These are phyloP conservation scores for Mystacornis crossleyi DNA, from an alignment of 2,113 vertebrate genomes.

Conservation along the genomic window DNA sequence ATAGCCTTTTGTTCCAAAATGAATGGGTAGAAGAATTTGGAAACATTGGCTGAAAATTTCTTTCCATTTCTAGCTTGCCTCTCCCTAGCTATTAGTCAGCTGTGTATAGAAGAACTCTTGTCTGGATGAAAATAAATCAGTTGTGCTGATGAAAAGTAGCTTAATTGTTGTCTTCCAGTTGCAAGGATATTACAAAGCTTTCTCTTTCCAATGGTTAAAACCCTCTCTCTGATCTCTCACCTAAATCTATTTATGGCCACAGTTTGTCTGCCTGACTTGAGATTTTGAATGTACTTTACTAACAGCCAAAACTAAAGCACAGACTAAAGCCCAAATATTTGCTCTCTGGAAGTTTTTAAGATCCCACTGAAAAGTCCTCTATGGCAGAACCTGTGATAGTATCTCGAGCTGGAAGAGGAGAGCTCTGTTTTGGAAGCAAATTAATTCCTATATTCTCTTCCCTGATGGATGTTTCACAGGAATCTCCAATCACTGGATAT, in stretches of 20 bases:
- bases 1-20: slow-evolving; percentile 39
- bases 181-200: background rate
- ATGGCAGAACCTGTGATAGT: background rate
- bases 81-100: slow-evolving; percentile 33
- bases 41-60: slow-evolving; percentile 28
- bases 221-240: background rate
- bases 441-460: background rate
- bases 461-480: background rate
- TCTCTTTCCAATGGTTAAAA: background rate
- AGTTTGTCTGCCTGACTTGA: background rate
- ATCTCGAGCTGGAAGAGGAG: background rate
- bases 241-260: background rate
- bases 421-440: background rate
- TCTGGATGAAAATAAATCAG: slow-evolving; percentile 17
- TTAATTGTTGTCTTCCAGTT: slow-evolving; percentile 6
- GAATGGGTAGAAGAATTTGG: slow-evolving; percentile 52
- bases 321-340: background rate
- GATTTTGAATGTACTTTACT: background rate
- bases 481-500: background rate
- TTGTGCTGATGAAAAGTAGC: background rate
- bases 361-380: background rate
- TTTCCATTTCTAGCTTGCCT: background rate
- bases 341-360: background rate
- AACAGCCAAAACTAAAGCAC: background rate
- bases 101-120: background rate